Percentiles rank a stretch among this genome's conserved stretches.
phyloP scores from a whole-genome alignment of 2,888 invertebrate genomes.

The Diaphora mendica region DNA sequence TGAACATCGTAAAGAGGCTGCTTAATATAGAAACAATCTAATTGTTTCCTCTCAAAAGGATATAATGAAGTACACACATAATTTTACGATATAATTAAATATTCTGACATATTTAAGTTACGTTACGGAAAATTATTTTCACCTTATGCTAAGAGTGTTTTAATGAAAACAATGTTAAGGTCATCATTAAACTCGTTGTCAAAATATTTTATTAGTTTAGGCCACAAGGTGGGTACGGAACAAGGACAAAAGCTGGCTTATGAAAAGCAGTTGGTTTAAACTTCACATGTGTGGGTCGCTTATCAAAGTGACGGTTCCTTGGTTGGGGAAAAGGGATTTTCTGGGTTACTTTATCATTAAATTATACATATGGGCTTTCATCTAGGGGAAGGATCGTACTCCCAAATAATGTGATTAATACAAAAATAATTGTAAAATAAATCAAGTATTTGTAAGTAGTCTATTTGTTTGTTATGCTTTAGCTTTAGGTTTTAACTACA shows the following conservation, averaged over 20 bases:
- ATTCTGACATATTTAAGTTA: not conserved
- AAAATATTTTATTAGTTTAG: not conserved
- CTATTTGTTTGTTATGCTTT: too few relatives aligned
- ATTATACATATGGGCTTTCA: not conserved
- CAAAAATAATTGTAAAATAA: too few relatives aligned
- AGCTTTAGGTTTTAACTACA: too few relatives aligned
- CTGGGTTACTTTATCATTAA: not conserved
- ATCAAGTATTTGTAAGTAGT: too few relatives aligned
- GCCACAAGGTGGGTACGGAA: not conserved
- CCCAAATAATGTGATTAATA: too few relatives aligned
- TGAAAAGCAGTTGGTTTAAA: not conserved
- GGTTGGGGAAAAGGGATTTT: not conserved
- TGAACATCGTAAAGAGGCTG: slow-evolving; percentile 16
- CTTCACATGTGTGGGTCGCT: not conserved
- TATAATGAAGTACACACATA: slow-evolving; percentile 26
- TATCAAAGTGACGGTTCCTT: not conserved
- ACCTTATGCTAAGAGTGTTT: not conserved
- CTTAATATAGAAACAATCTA: slow-evolving; percentile 28
- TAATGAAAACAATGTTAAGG: not conserved
- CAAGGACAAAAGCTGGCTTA: not conserved
- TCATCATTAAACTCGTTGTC: not conserved
- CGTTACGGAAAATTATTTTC: not conserved
- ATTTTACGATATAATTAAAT: slow-evolving; percentile 22
- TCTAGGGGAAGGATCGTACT: not conserved
- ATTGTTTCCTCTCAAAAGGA: slow-evolving; percentile 17